Percentiles rank a stretch among this genome's conserved stretches.
Conservation (phyloP, 2,888 invertebrate genomes). For the Rhingia rostrata region DNA sequence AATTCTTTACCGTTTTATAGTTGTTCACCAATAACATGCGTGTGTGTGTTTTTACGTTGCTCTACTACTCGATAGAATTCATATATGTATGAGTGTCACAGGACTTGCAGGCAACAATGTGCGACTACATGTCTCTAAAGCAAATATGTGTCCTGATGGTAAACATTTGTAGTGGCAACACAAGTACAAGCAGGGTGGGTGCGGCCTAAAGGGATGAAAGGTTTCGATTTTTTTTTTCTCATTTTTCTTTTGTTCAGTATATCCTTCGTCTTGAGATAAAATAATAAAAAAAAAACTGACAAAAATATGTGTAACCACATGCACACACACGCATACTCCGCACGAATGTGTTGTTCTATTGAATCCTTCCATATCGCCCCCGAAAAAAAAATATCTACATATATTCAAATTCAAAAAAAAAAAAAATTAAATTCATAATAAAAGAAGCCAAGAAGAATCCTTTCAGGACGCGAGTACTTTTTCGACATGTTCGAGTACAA, state of each 20-base stretch:
- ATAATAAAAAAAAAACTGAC: conserved; percentile 5
- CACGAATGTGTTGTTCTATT: conserved; percentile 49
- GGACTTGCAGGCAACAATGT: conserved; percentile 60
- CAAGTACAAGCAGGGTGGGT: conserved; percentile 69
- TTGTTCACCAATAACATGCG: conserved; percentile 21
- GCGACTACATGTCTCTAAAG: conserved; percentile 66
- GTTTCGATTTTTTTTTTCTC: conserved; percentile 60
- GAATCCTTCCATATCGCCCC: conserved; percentile 66
- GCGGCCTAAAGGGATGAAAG: conserved; percentile 74
- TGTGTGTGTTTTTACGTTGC: conserved; percentile 11
- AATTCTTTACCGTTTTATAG: conserved; percentile 69
- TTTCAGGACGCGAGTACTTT: conserved; percentile 68
- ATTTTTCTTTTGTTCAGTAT: conserved; percentile 34
- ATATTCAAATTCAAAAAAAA: conserved; percentile 58
- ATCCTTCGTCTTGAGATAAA: conserved; percentile 38
- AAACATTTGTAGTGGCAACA: conserved; percentile 74
- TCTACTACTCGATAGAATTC: neutral
- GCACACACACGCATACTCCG: conserved; percentile 3
- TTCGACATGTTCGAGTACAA: conserved; percentile 72
- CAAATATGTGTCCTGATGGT: conserved; percentile 70
- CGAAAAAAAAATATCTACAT: conserved; percentile 60
- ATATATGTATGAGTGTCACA: conserved; percentile 23
- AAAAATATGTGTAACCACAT: conserved; percentile 27
- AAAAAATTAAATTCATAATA: conserved; percentile 59
- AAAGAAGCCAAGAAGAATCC: conserved; percentile 60